Evolutionary conservation across 2,797 vertebrate genomes (phyloP).

Genomic region (Tarsius wallacei): DNA sequence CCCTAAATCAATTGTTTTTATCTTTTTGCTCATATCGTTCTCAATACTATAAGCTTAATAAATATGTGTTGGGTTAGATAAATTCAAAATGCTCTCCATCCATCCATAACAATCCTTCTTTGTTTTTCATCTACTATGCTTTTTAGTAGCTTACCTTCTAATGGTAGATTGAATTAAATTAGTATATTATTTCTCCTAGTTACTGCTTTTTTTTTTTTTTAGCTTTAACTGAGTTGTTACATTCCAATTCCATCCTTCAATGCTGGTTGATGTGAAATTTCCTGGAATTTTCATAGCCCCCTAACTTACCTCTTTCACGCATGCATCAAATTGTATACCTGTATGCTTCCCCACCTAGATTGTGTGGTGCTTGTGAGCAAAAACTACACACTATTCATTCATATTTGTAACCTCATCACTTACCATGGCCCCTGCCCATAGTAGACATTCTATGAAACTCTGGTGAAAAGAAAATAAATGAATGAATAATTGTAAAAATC

Average conservation of each 20-base stretch:
- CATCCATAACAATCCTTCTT: background rate
- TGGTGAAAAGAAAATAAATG: background rate
- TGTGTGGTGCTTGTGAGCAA: background rate
- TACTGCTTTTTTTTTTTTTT: background rate
- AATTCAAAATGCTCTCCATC: background rate
- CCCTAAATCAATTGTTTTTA: background rate
- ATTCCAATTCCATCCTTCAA: background rate
- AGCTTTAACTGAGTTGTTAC: background rate
- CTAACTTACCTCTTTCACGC: background rate
- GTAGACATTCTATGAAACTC: background rate
- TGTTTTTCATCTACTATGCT: background rate
- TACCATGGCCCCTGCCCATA: background rate
- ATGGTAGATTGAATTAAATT: background rate
- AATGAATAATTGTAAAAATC: background rate
- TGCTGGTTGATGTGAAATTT: background rate
- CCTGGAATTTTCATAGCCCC: background rate
- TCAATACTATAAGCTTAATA: background rate
- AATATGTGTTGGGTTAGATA: constrained; percentile 25
- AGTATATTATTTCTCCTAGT: background rate
- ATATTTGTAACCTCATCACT: background rate
- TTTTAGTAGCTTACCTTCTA: background rate
- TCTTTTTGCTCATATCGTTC: background rate
- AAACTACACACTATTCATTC: background rate
- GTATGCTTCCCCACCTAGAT: background rate
- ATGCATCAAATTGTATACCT: background rate